Base-by-base conservation (phyloP, 2,888 invertebrate genomes). In the Oscheius sp. region DNA sequence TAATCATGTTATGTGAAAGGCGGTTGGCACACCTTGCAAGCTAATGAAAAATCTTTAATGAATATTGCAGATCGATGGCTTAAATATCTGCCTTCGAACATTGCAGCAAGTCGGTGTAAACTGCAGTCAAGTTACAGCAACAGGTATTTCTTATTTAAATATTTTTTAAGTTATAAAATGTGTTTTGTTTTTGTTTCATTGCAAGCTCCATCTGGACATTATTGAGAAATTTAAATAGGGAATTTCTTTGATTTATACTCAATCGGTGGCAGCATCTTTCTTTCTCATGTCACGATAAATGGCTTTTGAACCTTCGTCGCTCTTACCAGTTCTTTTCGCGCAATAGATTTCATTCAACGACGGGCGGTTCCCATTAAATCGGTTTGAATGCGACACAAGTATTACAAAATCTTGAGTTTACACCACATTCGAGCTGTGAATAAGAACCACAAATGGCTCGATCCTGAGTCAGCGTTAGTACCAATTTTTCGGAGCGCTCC, bases 71-170 rank as follows among this genome's bases (percentile, higher is more conserved):
- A 69, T 76, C 65, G 76, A 75, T 34, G 74, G 76, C 34, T 71
- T 81, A 66, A 79, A 74, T 67, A 65, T 72, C 57, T 81, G 81
- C 52, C 74, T 81, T 48, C 69, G 74, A 65, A 79, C 78, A 69
- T 72, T 81, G 39, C 76, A 75, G 46, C 69, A 63, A n/a, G 57
- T 80, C 37, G 81, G 81, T 55, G 76, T 80, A 46, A 79, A 81
- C 70, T 80, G 80, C 65, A 71, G 73, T 46, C 75, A 74, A 64
- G 70, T 80, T 46, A 76, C 74, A 48, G 73, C 76, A 55, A 71
- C 75, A 66, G 81, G 81, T 81, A 12, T 64, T 72, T 76, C 76
- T 12, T 69, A n/a, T n/a, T n/a, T n/a, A n/a, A n/a, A n/a, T n/a
- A n/a, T n/a, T n/a, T n/a, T n/a, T n/a, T n/a, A n/a, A n/a, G n/a